Conservation (phyloP, 1,140 invertebrate genomes). For the Heliconius melpomene region DNA sequence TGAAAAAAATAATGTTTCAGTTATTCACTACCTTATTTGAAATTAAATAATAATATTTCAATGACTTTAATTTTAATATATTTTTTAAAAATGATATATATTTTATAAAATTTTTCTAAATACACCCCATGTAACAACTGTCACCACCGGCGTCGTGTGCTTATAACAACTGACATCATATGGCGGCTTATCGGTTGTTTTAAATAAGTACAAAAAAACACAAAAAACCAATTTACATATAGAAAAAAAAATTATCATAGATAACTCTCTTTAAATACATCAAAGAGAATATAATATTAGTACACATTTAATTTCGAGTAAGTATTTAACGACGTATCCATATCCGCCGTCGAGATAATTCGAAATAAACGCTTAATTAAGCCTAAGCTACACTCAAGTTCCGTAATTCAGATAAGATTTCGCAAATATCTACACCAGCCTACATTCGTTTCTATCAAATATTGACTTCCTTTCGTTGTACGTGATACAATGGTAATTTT, state of each 20-base stretch:
- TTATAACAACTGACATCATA: not conserved
- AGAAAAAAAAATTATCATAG: too few species aligned
- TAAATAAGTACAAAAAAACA: too few species aligned
- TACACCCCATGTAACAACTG: not conserved
- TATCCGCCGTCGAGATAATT: conserved; percentile 33
- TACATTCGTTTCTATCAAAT: conserved; percentile 30
- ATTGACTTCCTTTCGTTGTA: conserved; percentile 20
- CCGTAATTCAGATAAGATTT: conserved; percentile 26
- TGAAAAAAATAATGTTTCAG: too few species aligned
- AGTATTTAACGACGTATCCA: not conserved
- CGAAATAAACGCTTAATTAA: conserved; percentile 57
- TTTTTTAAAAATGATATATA: too few species aligned
- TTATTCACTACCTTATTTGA: too few species aligned
- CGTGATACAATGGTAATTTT: conserved; percentile 9
- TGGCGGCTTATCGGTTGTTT: not conserved
- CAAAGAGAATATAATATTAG: not conserved
- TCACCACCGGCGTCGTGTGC: not conserved
- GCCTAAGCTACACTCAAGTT: conserved; percentile 41
- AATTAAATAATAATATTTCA: not conserved
- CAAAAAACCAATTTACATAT: too few species aligned
- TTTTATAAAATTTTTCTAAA: too few species aligned
- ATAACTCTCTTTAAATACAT: not conserved
- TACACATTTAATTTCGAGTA: not conserved
- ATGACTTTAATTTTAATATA: too few species aligned
- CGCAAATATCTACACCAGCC: conserved; percentile 16